phyloP scores from a whole-genome alignment of 2,113 vertebrate genomes.

The Eulemur macaco region DNA sequence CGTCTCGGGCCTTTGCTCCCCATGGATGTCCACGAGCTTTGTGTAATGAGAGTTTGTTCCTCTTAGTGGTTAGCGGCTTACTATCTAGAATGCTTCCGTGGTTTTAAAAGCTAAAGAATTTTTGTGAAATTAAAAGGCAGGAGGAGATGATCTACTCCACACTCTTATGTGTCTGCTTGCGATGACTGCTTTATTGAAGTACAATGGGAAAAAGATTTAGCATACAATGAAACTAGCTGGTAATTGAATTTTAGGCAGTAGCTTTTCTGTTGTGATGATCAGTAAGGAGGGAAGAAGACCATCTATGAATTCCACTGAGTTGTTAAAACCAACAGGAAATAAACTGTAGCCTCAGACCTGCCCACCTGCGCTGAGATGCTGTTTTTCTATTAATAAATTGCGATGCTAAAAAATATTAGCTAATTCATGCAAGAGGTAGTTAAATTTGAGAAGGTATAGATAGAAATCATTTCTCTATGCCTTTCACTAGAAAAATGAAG shows the following conservation, averaged over 20 bases:
- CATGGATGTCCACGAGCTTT: background rate
- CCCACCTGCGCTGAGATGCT: background rate
- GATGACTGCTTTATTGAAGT: background rate
- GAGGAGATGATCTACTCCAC: background rate
- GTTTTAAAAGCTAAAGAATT: background rate
- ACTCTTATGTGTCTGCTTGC: background rate
- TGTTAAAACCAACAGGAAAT: background rate
- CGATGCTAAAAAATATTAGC: background rate
- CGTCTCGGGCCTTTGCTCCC: background rate
- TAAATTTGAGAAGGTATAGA: background rate
- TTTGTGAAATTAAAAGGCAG: background rate
- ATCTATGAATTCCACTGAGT: background rate
- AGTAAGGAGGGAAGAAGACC: background rate
- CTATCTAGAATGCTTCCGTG: fast-evolving
- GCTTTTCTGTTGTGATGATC: background rate
- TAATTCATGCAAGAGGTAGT: background rate
- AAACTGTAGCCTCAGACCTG: background rate
- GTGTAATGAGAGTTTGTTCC: background rate
- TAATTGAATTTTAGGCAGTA: background rate
- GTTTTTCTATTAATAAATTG: background rate
- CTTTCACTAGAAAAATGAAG: background rate
- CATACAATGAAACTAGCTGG: background rate
- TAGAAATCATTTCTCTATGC: background rate
- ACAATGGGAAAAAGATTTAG: background rate
- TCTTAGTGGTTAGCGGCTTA: background rate